Evolutionary conservation across 1,140 invertebrate species (phyloP).

Genomic region (Aporrectodea caliginosa): DNA sequence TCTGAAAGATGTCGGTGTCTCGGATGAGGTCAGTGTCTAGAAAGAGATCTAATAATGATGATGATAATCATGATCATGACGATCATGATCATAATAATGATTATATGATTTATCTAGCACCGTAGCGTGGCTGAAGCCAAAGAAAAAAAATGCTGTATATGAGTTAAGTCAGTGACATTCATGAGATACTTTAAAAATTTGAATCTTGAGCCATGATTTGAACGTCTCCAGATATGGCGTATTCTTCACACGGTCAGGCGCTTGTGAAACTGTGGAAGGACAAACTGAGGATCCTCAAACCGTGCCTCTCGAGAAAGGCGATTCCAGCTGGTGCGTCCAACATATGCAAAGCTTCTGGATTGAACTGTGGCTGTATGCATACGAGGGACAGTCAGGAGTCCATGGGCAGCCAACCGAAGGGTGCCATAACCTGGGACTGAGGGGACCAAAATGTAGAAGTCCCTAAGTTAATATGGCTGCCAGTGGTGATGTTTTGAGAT

Average conservation of each 20-base stretch:
- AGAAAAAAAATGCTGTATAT: not conserved
- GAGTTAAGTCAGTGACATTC: not conserved
- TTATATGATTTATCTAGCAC: not conserved
- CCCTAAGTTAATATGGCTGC: not conserved
- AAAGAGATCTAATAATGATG: no score
- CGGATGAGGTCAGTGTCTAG: not conserved
- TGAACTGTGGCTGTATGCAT: not conserved
- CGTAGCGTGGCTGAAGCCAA: no score
- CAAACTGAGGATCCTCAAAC: no score
- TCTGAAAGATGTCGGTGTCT: not conserved
- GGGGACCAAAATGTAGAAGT: not conserved
- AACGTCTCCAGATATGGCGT: no score
- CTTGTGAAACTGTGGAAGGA: no score
- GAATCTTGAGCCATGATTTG: no score
- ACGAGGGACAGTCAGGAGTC: not conserved
- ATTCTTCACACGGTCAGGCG: no score
- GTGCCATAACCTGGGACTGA: not conserved
- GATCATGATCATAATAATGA: not conserved
- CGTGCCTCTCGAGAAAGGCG: no score
- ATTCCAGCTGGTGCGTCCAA: no score
- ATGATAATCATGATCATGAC: not conserved
- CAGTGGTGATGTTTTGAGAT: not conserved
- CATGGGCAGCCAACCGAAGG: not conserved
- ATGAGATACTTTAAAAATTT: no score
- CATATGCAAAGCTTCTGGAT: not conserved